These are phyloP conservation scores for Phoeniculus purpureus DNA, from an alignment of 2,797 vertebrate genomes.

Conservation along the genomic window DNA sequence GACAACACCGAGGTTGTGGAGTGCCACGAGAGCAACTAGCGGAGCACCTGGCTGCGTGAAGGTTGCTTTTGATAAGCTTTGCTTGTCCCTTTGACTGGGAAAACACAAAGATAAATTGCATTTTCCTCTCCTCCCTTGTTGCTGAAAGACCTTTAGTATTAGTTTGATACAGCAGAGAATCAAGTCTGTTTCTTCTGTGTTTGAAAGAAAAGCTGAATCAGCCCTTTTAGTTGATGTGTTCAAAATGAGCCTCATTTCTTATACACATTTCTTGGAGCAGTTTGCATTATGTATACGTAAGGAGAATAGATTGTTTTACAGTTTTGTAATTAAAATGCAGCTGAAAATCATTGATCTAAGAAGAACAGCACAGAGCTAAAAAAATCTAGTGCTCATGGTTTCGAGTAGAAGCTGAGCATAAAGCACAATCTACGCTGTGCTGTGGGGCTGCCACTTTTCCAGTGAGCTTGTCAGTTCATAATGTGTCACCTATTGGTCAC, in stretches of 20 bases:
- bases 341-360: slow-evolving; percentile 33
- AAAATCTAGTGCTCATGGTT: not conserved
- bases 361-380: not conserved
- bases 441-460: not conserved
- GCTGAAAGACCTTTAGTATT: not conserved
- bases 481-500: not conserved
- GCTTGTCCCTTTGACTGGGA: not conserved
- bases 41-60: not conserved
- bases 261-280: not conserved
- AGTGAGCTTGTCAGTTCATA: not conserved
- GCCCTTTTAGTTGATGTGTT: not conserved
- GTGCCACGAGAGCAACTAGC: rapidly evolving
- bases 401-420: not conserved
- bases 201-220: not conserved
- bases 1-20: not conserved
- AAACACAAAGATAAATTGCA: rapidly evolving
- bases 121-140: not conserved
- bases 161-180: not conserved
- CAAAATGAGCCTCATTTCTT: not conserved
- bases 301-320: not conserved
- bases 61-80: not conserved
- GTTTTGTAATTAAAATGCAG: slow-evolving; percentile 40
- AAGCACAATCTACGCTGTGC: not conserved
- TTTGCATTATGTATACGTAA: not conserved
- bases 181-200: not conserved